Evolutionary conservation across 2,113 vertebrate genomes (phyloP), one percentile per base, ranked within the genome.

Genomic region (Anthoscopus minutus): DNA sequence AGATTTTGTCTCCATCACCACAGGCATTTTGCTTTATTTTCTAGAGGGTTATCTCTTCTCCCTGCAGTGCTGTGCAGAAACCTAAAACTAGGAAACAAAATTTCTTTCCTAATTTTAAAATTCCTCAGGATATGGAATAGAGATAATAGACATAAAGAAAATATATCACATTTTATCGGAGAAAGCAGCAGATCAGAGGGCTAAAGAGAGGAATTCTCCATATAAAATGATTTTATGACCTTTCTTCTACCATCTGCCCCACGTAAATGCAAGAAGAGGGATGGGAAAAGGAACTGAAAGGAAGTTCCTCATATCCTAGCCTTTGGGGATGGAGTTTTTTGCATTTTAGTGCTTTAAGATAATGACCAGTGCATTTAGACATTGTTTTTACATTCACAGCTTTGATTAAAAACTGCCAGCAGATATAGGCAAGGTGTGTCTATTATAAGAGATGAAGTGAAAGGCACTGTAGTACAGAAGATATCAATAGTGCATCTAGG

Each of bases 191-290:
- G 17, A n/a, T 42, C 24, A 37, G 37, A 40, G 20, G 25, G 17
- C 6, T 66, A 40, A 38, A 69, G 31, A 73, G 23, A 30, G 15
- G 3, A 9, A 56, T 24, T 44, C 4, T 58, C 8, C 0, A 0
- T 33, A 10, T 61, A n/a, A 69, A 83, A 44, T 70, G 1, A 17
- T 53, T 37, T 67, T 67, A 18, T 88, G 42, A 22, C 17, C 13
- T 72, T 77, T 71, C 20, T 81, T 65, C 72, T 35, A 14, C 60
- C 33, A 33, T 35, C 7, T 51, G 38, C 6, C 30, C 27, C 2
- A 2, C 13, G 5, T 35, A 58, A 57, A 21, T 27, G 18, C 38
- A 80, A 60, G 38, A 79, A 60, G 13, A 71, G 11, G 40, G 56
- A 35, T 60, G 40, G 48, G 14, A 56, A 74, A 82, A 51, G 16